A percentile compares a stretch with the other conserved stretches of the same genome.
Conservation (phyloP, 30 jellyfish, hydroid and myxozoan genomes). For the Turritopsis dohrnii region DNA sequence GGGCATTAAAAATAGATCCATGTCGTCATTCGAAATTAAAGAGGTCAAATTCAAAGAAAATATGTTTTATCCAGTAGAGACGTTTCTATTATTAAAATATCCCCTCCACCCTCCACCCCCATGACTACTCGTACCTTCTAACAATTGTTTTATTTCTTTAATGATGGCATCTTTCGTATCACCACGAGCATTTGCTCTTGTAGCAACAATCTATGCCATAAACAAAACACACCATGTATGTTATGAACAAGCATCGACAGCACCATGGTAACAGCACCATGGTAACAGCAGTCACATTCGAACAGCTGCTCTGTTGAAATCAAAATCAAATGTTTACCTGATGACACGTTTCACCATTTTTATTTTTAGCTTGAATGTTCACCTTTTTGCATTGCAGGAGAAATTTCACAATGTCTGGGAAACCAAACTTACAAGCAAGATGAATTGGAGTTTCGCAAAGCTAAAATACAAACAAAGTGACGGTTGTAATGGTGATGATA, state of each 20-base stretch:
- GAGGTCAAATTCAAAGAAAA: too few relatives aligned
- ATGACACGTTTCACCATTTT: slow-evolving; percentile 36
- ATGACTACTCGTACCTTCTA: slow-evolving; percentile 3
- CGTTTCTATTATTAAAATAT: too few relatives aligned
- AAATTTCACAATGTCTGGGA: slow-evolving; percentile 42
- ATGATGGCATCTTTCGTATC: background rate
- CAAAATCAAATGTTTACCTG: slow-evolving; percentile 41
- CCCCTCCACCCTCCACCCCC: too few relatives aligned
- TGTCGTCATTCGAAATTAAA: too few relatives aligned
- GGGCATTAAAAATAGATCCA: too few relatives aligned
- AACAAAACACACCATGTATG: background rate
- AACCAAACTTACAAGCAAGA: slow-evolving; percentile 79
- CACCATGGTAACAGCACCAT: background rate
- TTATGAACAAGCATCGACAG: background rate
- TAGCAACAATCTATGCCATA: slow-evolving; percentile 19
- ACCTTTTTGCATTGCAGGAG: slow-evolving; percentile 40
- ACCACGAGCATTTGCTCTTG: slow-evolving; percentile 17
- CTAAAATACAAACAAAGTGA: slow-evolving; percentile 14
- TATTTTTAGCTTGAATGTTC: slow-evolving; percentile 36
- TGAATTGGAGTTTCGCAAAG: slow-evolving; percentile 81
- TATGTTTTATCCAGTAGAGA: too few relatives aligned
- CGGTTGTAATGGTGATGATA: background rate
- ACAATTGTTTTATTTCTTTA: background rate
- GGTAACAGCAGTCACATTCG: background rate
- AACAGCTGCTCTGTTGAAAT: background rate